These are phyloP conservation scores for Halcyon leucocephala DNA, from an alignment of 2,797 vertebrate species.

Conservation along the genomic window DNA sequence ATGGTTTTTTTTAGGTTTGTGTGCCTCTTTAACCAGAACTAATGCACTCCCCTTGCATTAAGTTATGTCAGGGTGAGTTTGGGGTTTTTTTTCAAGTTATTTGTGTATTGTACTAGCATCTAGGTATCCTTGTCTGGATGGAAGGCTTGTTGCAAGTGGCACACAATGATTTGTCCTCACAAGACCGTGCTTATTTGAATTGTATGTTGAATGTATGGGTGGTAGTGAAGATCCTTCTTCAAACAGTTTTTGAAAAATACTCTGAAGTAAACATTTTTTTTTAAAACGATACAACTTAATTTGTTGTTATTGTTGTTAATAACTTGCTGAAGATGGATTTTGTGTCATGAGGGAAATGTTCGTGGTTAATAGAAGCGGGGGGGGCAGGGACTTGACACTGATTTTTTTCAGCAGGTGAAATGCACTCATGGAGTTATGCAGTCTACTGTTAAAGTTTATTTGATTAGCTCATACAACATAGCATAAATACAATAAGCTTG, in stretches of 20 bases:
- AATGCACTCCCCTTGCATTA: not conserved
- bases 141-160: not conserved
- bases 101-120: not conserved
- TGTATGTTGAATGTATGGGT: fast-evolving
- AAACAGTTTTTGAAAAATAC: not conserved
- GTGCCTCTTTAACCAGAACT: not conserved
- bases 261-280: not conserved
- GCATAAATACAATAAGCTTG: not conserved
- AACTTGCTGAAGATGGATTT: not conserved
- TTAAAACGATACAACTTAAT: not conserved
- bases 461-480: not conserved
- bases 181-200: not conserved
- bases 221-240: not conserved
- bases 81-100: not conserved
- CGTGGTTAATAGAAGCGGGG: not conserved
- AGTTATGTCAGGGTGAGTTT: not conserved
- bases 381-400: not conserved
- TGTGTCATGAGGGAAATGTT: not conserved
- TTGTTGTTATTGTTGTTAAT: not conserved
- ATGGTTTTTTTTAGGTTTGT: not conserved
- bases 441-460: not conserved
- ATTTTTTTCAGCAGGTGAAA: not conserved
- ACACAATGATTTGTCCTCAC: not conserved
- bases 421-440: not conserved
- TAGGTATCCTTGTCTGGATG: not conserved